Evolutionary conservation across 2,888 invertebrate genomes (phyloP).

Genomic region (Argyra leucocephala): DNA sequence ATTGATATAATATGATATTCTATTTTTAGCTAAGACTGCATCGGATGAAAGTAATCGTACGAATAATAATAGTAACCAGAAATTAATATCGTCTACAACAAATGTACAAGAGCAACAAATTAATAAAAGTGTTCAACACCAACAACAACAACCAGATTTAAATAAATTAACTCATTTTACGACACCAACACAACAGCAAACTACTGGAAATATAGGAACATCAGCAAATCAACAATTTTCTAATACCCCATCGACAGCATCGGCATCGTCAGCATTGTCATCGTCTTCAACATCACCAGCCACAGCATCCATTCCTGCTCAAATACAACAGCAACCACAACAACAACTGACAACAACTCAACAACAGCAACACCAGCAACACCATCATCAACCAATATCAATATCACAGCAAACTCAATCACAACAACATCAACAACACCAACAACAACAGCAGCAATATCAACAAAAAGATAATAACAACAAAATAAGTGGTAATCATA

Average conservation of each 20-base stretch:
- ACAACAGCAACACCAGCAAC: conserved; percentile 13
- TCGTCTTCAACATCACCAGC: conserved; percentile 12
- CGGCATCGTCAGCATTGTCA: conserved; percentile 18
- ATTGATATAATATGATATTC: no score
- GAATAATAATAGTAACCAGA: conserved; percentile 10
- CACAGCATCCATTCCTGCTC: conserved; percentile 9
- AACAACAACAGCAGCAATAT: conserved; percentile 13
- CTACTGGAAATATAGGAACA: neutral
- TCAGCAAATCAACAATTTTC: neutral
- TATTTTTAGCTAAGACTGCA: conserved; percentile 9
- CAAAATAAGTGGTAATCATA: conserved; percentile 17
- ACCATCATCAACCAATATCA: conserved; percentile 11
- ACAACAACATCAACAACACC: conserved; percentile 10
- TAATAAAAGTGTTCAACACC: neutral
- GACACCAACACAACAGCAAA: neutral
- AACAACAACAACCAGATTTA: conserved; percentile 2
- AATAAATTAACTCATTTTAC: neutral
- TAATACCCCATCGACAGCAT: neutral
- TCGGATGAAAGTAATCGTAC: conserved; percentile 12
- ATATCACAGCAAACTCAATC: conserved; percentile 12
- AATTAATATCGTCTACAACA: neutral
- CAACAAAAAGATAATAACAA: conserved; percentile 17
- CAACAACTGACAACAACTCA: conserved; percentile 9
- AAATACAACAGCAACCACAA: conserved; percentile 4
- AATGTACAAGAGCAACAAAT: neutral